A percentile compares a stretch with the other conserved stretches of the same genome.
Evolutionary conservation across 2,113 vertebrate species (phyloP).

Genomic region (Eulemur macaco): DNA sequence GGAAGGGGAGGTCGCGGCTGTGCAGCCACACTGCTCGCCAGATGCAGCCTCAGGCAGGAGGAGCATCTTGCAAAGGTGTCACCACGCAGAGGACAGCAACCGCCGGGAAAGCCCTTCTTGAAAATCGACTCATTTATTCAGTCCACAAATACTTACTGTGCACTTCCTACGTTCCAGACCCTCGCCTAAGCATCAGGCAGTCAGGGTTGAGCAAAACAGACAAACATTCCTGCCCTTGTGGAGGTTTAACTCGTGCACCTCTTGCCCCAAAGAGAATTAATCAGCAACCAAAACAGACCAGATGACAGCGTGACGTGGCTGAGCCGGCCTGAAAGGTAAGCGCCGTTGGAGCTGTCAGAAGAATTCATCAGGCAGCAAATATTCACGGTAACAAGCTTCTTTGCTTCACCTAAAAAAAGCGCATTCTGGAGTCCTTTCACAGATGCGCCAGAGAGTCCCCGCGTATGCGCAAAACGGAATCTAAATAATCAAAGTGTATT

Average conservation of each 20-base stretch:
- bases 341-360: not conserved
- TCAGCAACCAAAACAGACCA: not conserved
- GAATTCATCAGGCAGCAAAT: not conserved
- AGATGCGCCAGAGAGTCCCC: not conserved
- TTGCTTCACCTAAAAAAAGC: not conserved
- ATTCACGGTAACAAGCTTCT: not conserved
- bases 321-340: not conserved
- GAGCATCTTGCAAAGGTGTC: not conserved
- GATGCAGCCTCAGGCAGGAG: not conserved
- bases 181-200: not conserved
- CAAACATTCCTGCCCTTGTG: no score
- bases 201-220: not conserved
- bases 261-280: not conserved
- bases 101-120: not conserved
- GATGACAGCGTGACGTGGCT: accelerated
- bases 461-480: not conserved
- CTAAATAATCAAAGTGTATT: not conserved
- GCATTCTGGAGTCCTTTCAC: not conserved
- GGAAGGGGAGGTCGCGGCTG: not conserved
- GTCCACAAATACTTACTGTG: not conserved
- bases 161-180: not conserved
- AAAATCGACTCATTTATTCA: not conserved
- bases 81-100: not conserved
- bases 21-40: accelerated
- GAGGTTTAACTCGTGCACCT: not conserved